Evolutionary conservation across 2,797 vertebrate genomes (phyloP).

Genomic region (Salmo trutta): DNA sequence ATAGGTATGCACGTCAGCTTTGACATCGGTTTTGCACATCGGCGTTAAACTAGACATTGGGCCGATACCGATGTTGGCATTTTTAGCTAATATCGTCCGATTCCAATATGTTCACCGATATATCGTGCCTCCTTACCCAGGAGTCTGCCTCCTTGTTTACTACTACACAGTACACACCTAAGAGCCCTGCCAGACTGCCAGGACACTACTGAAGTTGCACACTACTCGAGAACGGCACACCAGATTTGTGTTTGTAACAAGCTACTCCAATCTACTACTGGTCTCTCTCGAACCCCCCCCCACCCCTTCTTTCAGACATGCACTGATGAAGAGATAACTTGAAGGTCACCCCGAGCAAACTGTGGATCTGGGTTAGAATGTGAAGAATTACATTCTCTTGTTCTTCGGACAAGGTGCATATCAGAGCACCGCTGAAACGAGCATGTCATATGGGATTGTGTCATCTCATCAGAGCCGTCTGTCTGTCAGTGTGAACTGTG

Average conservation of each 20-base stretch:
- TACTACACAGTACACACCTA: conserved; percentile 9
- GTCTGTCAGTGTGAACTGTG: conserved; percentile 11
- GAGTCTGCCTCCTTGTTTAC: neutral
- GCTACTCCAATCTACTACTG: neutral
- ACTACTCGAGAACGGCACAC: conserved; percentile 40
- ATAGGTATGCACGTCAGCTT: too few relatives aligned
- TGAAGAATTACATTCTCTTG: conserved; percentile 72
- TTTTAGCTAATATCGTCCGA: too few relatives aligned
- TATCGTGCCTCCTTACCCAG: neutral
- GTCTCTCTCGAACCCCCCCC: neutral
- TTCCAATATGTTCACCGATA: too few relatives aligned
- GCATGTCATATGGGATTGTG: conserved; percentile 53
- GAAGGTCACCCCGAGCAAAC: conserved; percentile 78
- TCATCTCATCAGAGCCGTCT: conserved; percentile 43
- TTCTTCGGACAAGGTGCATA: conserved; percentile 63
- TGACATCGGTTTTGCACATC: too few relatives aligned
- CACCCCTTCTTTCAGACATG: conserved; percentile 51
- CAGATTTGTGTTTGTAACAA: conserved; percentile 34
- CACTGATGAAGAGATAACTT: conserved; percentile 79
- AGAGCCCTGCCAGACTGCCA: too few relatives aligned
- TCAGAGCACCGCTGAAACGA: conserved; percentile 48
- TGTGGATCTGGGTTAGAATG: conserved; percentile 72
- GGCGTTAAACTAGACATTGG: too few relatives aligned
- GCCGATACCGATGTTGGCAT: too few relatives aligned
- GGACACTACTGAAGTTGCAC: too few relatives aligned